phyloP scores from a whole-genome alignment of 2,797 vertebrate genomes.

The Cryptoprocta ferox region DNA sequence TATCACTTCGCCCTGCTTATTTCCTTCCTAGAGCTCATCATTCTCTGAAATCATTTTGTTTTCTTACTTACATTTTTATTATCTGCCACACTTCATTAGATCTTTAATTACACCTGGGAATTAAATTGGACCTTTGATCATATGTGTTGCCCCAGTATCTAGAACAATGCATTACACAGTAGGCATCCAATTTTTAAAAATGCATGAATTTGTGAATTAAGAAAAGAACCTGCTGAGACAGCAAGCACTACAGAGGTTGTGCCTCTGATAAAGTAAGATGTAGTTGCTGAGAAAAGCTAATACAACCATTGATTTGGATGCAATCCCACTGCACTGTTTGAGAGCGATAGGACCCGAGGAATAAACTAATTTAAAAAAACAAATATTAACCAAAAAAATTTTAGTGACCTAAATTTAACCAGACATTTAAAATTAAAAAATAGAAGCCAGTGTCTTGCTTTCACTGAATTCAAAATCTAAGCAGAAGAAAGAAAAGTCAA shows the following conservation, averaged over 20 bases:
- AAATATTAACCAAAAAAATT: background rate
- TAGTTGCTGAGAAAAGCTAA: background rate
- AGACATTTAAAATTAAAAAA: background rate
- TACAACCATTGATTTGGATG: background rate
- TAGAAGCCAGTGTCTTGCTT: background rate
- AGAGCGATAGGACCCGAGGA: background rate
- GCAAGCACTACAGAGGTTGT: background rate
- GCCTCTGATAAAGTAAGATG: background rate
- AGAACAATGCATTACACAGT: background rate
- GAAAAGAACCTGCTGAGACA: background rate
- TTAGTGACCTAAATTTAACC: background rate
- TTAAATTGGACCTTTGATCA: background rate
- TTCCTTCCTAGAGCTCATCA: background rate
- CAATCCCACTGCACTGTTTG: background rate
- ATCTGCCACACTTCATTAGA: background rate
- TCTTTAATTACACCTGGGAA: background rate
- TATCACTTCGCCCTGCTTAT: background rate
- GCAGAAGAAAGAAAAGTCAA: background rate
- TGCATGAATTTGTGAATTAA: background rate
- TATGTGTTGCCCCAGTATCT: background rate
- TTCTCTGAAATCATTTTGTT: background rate
- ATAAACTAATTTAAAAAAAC: background rate
- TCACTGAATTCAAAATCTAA: background rate
- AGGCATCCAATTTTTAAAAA: background rate
- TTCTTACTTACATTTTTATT: background rate